A percentile compares a stretch with the other conserved stretches of the same genome.
These are phyloP conservation scores for Sminthurides bifidus DNA, from an alignment of 1,140 invertebrate genomes.

Conservation along the genomic window DNA sequence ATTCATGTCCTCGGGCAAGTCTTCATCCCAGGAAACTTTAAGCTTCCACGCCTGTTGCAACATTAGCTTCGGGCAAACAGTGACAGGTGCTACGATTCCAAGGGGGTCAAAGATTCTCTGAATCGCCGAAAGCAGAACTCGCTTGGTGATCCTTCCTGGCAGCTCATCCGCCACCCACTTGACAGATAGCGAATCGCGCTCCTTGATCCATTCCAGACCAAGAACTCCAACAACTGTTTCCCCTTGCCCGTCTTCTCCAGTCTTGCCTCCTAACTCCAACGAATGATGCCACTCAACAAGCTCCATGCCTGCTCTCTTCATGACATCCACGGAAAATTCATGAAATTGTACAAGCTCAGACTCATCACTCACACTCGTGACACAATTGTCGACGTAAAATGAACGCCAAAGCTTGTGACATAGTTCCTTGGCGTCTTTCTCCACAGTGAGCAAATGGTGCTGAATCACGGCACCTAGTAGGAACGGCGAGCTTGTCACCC, in stretches of 20 bases:
- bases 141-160: neutral
- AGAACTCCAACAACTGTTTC: neutral
- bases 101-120: neutral
- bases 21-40: neutral
- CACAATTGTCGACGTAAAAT: constrained; percentile 34
- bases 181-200: neutral
- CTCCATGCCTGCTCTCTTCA: constrained; percentile 32
- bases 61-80: neutral
- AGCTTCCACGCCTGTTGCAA: neutral
- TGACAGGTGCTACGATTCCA: neutral
- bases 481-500: constrained; percentile 35
- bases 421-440: neutral
- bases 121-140: neutral
- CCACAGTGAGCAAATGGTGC: neutral
- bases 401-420: constrained; percentile 19
- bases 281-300: constrained; percentile 33
- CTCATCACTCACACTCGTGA: constrained; percentile 24
- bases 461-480: constrained; percentile 32
- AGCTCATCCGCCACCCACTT: neutral
- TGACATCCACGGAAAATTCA: constrained; percentile 14
- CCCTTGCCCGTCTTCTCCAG: neutral
- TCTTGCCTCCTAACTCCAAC: no score
- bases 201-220: neutral
- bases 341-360: constrained; percentile 28
- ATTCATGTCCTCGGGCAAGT: neutral